phyloP scores from a whole-genome alignment of 1,140 invertebrate genomes.

The Aphelinus atriplicis region DNA sequence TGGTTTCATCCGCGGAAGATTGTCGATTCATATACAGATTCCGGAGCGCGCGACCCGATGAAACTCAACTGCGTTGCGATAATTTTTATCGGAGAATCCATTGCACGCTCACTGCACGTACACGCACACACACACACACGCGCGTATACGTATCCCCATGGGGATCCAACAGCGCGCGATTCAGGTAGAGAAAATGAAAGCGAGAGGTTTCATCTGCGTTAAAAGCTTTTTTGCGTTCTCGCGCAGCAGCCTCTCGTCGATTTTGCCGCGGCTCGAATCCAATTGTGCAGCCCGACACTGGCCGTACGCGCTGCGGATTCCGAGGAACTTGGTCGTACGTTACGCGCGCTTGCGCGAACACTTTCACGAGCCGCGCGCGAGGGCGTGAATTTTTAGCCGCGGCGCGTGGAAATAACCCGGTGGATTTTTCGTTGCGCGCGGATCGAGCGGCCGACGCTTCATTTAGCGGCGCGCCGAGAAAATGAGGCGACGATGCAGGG shows the following conservation, averaged over 20 bases:
- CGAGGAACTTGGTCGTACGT: neutral
- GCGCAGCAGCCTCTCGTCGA: conserved; percentile 33
- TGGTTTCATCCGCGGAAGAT: no score
- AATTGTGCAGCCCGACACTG: conserved; percentile 43
- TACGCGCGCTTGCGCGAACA: conserved; percentile 45
- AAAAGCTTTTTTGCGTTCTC: conserved; percentile 51
- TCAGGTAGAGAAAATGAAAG: conserved; percentile 20
- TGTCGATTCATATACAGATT: no score
- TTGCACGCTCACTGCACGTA: no score
- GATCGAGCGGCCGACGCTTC: neutral
- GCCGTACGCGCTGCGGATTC: neutral
- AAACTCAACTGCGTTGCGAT: no score
- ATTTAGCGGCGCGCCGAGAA: conserved; percentile 1
- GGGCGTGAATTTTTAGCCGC: neutral
- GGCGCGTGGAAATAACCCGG: conserved; percentile 15
- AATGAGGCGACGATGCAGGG: neutral
- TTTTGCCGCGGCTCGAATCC: conserved; percentile 39
- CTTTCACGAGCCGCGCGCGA: neutral
- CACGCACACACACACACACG: neutral
- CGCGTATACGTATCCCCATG: neutral
- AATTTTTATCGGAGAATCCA: no score
- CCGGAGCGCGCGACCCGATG: no score
- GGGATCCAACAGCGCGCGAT: no score
- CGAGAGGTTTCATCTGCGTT: conserved; percentile 46
- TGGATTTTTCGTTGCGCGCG: conserved; percentile 7